phyloP scores from a whole-genome alignment of 2,113 vertebrate genomes.

The Charadrius vociferus region DNA sequence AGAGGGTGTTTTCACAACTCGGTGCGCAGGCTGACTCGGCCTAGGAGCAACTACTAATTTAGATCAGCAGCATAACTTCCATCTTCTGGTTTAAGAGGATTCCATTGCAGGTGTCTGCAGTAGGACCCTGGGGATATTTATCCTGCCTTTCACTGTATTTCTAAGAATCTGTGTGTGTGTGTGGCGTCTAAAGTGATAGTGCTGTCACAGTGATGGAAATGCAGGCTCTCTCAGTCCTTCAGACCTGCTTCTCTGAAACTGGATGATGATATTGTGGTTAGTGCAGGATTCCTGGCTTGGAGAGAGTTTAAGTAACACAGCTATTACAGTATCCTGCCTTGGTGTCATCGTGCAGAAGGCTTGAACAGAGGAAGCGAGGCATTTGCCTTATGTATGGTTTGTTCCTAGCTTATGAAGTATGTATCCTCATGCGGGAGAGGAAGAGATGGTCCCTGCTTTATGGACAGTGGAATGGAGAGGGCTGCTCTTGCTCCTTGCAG shows the following conservation, averaged over 20 bases:
- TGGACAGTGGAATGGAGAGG: background rate
- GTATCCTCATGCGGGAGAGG: rapidly evolving
- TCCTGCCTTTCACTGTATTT: background rate
- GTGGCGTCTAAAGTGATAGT: background rate
- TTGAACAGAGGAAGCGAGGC: background rate
- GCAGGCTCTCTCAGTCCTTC: background rate
- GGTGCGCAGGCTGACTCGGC: background rate
- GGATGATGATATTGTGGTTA: background rate
- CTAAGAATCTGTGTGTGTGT: background rate
- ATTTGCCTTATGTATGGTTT: background rate
- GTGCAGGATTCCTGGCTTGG: background rate
- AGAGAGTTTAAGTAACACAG: background rate
- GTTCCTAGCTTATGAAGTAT: background rate
- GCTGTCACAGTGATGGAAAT: background rate
- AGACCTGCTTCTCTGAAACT: background rate
- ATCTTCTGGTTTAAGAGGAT: background rate
- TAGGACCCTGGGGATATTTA: background rate
- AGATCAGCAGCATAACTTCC: conserved; percentile 10
- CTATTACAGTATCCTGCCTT: background rate
- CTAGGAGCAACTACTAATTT: conserved; percentile 18
- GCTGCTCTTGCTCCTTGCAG: background rate
- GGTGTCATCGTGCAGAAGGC: background rate
- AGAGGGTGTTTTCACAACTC: conserved; percentile 15
- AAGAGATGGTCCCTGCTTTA: rapidly evolving
- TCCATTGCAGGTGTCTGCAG: background rate